Conservation (phyloP, 2,888 invertebrate species). For the Ichneumoninae sp. region DNA sequence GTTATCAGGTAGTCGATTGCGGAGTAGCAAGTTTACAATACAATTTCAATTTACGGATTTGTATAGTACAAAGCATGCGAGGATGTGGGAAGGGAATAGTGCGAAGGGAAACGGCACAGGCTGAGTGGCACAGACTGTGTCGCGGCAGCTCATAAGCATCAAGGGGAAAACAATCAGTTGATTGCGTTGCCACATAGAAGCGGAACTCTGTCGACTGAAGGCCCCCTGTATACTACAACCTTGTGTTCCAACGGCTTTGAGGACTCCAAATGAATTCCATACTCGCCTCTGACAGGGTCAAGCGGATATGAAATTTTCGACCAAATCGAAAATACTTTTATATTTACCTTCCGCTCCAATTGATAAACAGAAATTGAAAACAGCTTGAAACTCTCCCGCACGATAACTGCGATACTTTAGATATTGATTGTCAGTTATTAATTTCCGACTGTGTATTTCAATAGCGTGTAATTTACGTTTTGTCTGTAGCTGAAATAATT, state of each 20-base stretch:
- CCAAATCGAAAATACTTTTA: neutral
- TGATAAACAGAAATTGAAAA: neutral
- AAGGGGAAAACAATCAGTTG: conserved; percentile 40
- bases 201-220: conserved; percentile 1
- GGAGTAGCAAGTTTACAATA: neutral
- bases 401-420: neutral
- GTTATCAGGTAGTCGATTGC: neutral
- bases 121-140: neutral
- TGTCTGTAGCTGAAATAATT: neutral
- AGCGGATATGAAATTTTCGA: neutral
- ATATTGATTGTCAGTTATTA: neutral
- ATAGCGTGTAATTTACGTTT: neutral
- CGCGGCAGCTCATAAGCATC: conserved; percentile 9
- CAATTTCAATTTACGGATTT: conserved; percentile 38
- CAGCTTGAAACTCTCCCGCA: neutral
- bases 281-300: conserved; percentile 1
- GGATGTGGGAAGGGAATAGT: neutral
- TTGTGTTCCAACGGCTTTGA: conserved; percentile 1
- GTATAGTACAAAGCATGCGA: neutral
- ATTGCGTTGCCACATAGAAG: conserved; percentile 11
- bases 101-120: neutral
- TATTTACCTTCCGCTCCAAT: neutral
- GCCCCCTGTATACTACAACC: neutral
- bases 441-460: neutral
- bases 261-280: neutral